Conservation (phyloP, 2,113 vertebrate genomes). For the Todiramphus chloris region DNA sequence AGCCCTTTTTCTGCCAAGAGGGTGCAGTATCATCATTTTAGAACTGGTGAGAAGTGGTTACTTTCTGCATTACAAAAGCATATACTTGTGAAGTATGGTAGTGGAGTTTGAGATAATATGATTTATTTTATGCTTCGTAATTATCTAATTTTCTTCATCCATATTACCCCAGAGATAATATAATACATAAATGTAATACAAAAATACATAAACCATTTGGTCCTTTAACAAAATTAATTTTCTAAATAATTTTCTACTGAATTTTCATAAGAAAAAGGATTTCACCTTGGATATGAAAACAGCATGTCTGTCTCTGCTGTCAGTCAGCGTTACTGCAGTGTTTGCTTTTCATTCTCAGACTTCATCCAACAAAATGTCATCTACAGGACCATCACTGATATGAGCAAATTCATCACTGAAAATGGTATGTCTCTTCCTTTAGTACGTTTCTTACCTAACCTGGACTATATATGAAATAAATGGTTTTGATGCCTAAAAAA, state of each 20-base stretch:
- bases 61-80: neutral
- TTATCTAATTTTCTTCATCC: neutral
- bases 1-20: neutral
- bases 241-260: neutral
- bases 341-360: conserved; percentile 42
- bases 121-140: neutral
- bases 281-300: neutral
- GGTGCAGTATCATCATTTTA: neutral
- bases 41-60: neutral
- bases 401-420: conserved; percentile 27
- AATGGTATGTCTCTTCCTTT: conserved; percentile 54
- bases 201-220: neutral
- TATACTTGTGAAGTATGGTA: neutral
- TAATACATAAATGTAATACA: too few species aligned
- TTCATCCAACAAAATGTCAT: conserved; percentile 37
- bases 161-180: neutral
- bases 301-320: neutral
- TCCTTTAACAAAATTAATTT: neutral
- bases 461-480: neutral
- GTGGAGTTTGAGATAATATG: neutral
- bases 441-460: neutral
- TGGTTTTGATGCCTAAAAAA: neutral
- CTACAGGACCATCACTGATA: conserved; percentile 21
- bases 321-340: neutral
- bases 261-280: neutral